Percentiles rank a stretch among this genome's conserved stretches.
These are phyloP conservation scores for Listronotus bonariensis DNA, from an alignment of 1,140 invertebrate genomes.

Conservation along the genomic window DNA sequence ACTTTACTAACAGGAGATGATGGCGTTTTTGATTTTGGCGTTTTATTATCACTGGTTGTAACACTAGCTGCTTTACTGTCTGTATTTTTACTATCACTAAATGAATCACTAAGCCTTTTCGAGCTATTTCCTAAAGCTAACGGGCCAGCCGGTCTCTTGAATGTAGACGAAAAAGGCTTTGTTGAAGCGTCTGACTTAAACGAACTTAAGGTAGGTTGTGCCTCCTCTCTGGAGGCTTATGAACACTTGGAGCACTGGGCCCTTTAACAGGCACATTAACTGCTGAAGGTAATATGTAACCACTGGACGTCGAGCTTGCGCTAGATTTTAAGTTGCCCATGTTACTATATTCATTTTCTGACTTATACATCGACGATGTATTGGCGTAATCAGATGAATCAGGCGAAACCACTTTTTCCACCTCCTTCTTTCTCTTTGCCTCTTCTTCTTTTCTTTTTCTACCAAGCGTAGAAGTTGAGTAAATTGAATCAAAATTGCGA, in stretches of 20 bases:
- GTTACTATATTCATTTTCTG: constrained; percentile 65
- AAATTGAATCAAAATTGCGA: constrained; percentile 83
- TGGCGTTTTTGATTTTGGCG: constrained; percentile 24
- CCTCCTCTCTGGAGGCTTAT: constrained; percentile 15
- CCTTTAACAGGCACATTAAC: constrained; percentile 62
- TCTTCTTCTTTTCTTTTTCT: constrained; percentile 64
- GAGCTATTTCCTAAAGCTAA: constrained; percentile 42
- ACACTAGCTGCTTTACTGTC: constrained; percentile 7
- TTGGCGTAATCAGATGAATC: constrained; percentile 59
- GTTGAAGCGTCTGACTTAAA: constrained; percentile 40
- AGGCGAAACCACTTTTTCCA: constrained; percentile 56
- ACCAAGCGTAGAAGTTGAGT: constrained; percentile 72
- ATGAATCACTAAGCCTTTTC: constrained; percentile 25
- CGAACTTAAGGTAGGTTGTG: constrained; percentile 42
- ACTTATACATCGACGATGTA: constrained; percentile 62
- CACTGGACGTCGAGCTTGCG: constrained; percentile 68
- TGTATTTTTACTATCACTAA: constrained; percentile 22
- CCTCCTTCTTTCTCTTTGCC: constrained; percentile 50
- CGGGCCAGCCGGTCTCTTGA: constrained; percentile 48
- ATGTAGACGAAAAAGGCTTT: constrained; percentile 53
- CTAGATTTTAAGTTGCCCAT: constrained; percentile 61
- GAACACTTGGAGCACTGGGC: constrained; percentile 8
- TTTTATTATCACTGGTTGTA: constrained; percentile 17
- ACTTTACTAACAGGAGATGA: constrained; percentile 47
- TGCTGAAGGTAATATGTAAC: constrained; percentile 72